Conservation (phyloP, 2,113 vertebrate genomes). For the Theropithecus gelada region DNA sequence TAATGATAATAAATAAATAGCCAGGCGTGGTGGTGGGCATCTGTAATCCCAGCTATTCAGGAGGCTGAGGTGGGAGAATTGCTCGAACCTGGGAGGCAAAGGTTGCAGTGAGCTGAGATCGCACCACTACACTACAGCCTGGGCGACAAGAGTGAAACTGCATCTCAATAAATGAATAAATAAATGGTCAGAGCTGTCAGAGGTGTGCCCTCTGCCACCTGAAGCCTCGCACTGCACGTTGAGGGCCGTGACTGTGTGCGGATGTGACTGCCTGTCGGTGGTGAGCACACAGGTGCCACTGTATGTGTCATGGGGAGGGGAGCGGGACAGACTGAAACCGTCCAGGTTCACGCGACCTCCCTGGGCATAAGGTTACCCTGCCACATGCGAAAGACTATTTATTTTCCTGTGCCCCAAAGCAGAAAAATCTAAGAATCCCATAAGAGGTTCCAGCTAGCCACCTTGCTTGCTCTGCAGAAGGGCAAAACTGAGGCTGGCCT, state of each 20-base stretch:
- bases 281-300: background rate
- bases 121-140: no score
- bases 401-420: background rate
- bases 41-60: no score
- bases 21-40: no score
- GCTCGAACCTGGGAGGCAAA: no score
- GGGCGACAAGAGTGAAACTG: no score
- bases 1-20: no score
- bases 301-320: accelerated
- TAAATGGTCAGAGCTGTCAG: no score
- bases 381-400: background rate
- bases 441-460: background rate
- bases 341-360: background rate
- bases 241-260: accelerated
- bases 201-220: background rate
- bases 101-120: no score
- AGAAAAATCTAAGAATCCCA: background rate
- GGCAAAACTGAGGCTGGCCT: background rate
- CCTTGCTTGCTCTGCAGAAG: background rate
- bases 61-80: no score
- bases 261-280: no score
- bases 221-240: accelerated
- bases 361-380: background rate
- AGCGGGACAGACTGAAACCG: background rate
- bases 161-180: no score